Conservation (phyloP, 1,140 invertebrate genomes). For the Gyrodactylus salaris region DNA sequence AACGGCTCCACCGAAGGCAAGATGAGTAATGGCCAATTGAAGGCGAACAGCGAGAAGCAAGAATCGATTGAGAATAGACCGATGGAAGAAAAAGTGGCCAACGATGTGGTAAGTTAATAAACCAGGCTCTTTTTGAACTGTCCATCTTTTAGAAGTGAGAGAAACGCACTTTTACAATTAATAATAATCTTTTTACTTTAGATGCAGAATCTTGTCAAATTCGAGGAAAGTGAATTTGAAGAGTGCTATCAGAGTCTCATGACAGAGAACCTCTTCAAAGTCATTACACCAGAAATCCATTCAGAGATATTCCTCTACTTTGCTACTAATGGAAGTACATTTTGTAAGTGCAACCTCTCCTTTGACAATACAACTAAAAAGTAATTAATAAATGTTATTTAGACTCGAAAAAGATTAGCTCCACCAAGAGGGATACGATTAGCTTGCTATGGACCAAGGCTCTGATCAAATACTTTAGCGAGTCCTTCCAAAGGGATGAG, state of each 20-base stretch:
- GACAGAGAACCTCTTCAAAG: not conserved
- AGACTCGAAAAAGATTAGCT: not conserved
- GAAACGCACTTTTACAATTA: too few relatives aligned
- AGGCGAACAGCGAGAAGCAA: too few relatives aligned
- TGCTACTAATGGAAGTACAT: not conserved
- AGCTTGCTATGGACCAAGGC: not conserved
- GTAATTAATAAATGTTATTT: not conserved
- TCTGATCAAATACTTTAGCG: not conserved
- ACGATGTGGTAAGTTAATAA: too few relatives aligned
- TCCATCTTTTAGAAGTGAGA: too few relatives aligned
- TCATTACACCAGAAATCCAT: not conserved
- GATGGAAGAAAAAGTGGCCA: too few relatives aligned
- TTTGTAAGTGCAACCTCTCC: not conserved
- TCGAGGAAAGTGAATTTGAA: not conserved
- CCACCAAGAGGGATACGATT: not conserved
- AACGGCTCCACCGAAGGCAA: too few relatives aligned
- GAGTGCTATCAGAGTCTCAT: not conserved
- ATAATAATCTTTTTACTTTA: too few relatives aligned
- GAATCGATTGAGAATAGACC: too few relatives aligned
- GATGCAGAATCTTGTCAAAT: not conserved
- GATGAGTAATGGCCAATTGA: too few relatives aligned
- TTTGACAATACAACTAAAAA: too few relatives aligned
- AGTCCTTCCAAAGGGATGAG: not conserved
- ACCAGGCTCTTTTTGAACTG: too few relatives aligned
- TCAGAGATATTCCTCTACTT: not conserved